phyloP scores from a whole-genome alignment of 2,797 vertebrate genomes.

The Chelon auratus region DNA sequence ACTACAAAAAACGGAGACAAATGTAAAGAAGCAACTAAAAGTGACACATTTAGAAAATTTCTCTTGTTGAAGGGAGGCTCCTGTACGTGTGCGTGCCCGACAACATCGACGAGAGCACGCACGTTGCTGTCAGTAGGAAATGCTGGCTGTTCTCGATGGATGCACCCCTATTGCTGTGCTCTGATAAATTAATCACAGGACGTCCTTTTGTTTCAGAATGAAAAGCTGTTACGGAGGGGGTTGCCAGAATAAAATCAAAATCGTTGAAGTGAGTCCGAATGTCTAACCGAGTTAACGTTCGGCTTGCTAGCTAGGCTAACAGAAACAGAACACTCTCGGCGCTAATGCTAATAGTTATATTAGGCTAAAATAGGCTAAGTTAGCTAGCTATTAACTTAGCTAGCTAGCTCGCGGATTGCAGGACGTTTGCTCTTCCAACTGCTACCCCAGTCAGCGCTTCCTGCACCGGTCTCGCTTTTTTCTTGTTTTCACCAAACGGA shows the following conservation, averaged over 20 bases:
- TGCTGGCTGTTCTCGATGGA: slow-evolving; percentile 66
- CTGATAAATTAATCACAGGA: slow-evolving; percentile 47
- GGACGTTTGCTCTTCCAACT: slow-evolving; percentile 53
- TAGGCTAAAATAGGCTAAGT: slow-evolving; percentile 64
- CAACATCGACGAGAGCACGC: slow-evolving; percentile 62
- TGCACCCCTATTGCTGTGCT: slow-evolving; percentile 41
- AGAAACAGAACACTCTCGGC: slow-evolving; percentile 56
- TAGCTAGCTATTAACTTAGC: slow-evolving; percentile 62
- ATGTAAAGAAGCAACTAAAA: background rate
- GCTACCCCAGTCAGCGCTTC: slow-evolving; percentile 20
- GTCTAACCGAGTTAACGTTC: slow-evolving; percentile 25
- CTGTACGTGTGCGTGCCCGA: slow-evolving; percentile 49
- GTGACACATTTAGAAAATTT: background rate
- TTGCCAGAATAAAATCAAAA: background rate
- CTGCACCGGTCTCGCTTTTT: slow-evolving; percentile 2
- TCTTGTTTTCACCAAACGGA: slow-evolving; percentile 46
- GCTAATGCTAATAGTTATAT: slow-evolving; percentile 63
- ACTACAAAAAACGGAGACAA: background rate
- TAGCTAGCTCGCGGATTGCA: slow-evolving; percentile 39
- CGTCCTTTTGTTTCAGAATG: slow-evolving; percentile 3
- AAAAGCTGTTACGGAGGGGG: background rate
- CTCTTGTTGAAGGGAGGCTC: slow-evolving; percentile 47
- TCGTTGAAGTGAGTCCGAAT: background rate
- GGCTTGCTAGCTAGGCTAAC: slow-evolving; percentile 57
- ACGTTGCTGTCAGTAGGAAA: slow-evolving; percentile 87